A percentile compares a stretch with the other conserved stretches of the same genome.
Conservation (phyloP, 2,113 vertebrate species). For the Hydrochoerus hydrochaeris region DNA sequence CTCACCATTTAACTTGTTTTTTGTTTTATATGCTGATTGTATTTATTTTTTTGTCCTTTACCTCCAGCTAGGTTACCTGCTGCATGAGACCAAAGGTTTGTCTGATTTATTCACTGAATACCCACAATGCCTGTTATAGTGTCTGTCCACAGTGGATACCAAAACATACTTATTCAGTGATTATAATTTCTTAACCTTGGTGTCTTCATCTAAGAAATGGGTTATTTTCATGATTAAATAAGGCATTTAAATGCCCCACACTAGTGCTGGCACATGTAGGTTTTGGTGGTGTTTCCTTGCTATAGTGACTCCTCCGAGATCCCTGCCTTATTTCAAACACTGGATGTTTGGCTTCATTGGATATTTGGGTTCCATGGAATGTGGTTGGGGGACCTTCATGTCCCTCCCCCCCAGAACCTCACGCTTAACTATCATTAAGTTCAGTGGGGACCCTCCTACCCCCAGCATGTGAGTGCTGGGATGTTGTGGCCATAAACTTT, state of each 20-base stretch:
- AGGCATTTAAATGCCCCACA: background rate
- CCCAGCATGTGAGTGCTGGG: background rate
- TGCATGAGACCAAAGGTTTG: background rate
- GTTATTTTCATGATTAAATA: background rate
- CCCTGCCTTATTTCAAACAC: background rate
- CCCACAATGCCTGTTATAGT: background rate
- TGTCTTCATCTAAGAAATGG: background rate
- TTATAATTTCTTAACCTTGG: slow-evolving; percentile 9
- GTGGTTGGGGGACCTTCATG: background rate
- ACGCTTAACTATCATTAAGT: background rate
- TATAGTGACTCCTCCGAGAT: background rate
- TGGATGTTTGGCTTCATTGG: background rate
- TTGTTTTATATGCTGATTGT: background rate
- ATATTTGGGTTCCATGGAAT: background rate
- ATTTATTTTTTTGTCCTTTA: background rate
- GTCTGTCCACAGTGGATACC: no score
- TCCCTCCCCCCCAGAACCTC: background rate
- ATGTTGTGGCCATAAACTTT: background rate
- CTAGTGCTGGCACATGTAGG: fast-evolving
- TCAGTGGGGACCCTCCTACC: background rate
- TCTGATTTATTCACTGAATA: background rate
- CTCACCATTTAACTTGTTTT: background rate
- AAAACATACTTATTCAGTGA: background rate
- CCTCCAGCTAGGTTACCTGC: background rate
- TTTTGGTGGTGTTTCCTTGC: background rate